These are phyloP conservation scores for Nixonia krombeini DNA, from an alignment of 1,140 invertebrate species.

Conservation along the genomic window DNA sequence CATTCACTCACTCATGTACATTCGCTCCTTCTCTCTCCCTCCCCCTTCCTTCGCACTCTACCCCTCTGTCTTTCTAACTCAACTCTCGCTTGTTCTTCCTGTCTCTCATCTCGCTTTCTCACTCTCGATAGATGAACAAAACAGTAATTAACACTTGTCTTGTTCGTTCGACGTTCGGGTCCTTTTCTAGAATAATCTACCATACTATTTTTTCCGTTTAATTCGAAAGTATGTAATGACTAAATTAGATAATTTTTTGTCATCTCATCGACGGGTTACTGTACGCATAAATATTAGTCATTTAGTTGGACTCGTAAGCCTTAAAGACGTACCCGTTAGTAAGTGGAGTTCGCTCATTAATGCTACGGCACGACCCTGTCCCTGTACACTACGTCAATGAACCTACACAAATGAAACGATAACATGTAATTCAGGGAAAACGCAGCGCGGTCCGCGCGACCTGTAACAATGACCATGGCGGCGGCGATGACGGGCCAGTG, in stretches of 20 bases:
- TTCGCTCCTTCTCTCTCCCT: slow-evolving; percentile 1
- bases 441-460: slow-evolving; percentile 17
- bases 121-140: slow-evolving; percentile 33
- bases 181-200: slow-evolving; percentile 35
- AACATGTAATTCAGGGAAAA: slow-evolving; percentile 46
- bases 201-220: slow-evolving; percentile 36
- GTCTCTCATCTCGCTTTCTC: slow-evolving; percentile 34
- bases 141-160: no score
- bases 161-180: slow-evolving; percentile 10
- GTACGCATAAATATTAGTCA: slow-evolving; percentile 18
- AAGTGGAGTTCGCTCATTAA: slow-evolving; percentile 41
- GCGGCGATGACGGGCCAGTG: slow-evolving; percentile 22
- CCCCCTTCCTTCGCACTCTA: neutral
- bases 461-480: slow-evolving; percentile 1
- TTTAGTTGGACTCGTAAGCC: slow-evolving; percentile 27
- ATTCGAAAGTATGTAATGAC: slow-evolving; percentile 41
- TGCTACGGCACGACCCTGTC: slow-evolving; percentile 51
- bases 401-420: slow-evolving; percentile 43
- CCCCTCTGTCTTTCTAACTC: neutral
- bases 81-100: slow-evolving; percentile 21
- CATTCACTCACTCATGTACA: neutral
- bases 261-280: slow-evolving; percentile 28
- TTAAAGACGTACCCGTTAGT: no score
- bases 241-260: slow-evolving; percentile 41
- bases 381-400: slow-evolving; percentile 47